Evolutionary conservation across 2,113 vertebrate species (phyloP), one percentile per base, ranked within the genome.

Genomic region (Paracanthobrama guichenoti): DNA sequence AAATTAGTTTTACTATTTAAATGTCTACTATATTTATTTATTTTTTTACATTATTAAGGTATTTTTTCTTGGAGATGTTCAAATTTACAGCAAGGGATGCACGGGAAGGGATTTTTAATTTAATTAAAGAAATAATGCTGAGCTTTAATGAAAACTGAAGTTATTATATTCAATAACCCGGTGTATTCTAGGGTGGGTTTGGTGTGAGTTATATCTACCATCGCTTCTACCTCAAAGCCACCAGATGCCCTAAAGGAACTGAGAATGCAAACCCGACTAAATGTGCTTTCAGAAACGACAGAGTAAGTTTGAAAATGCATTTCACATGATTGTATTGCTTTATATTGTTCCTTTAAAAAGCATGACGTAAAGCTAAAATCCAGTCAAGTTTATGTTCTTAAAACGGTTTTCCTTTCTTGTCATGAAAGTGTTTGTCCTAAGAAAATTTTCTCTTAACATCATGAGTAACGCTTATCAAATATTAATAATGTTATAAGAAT

Each of bases 151-250:
- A 26, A 5, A 1, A 28, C 26, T 31, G 16, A 67, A 35, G 31
- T 22, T 39, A 39, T 31, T 6, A 31, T 18, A 18, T 78, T 22
- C 12, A 39, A n/a, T 31, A 48, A 50, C 12, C 13, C 57, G 13
- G 8, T 67, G 82, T 26, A 6, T 88, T 80, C 16, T 84, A 95
- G 94, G 73, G 71, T 31, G 91, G 90, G 10, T 93, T 94, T 64
- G 81, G 84, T 3, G 85, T 86, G 76, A 89, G 4, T 3, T 93
- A 90, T 82, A 0, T 92, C 50, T 92, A 77, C 89, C 92, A 94
- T 84, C 92, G 91, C 81, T 94, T 94, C 13, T 18, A 86, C 80
- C 82, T 93, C 69, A 95, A 94, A 81, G 87, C 93, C 35, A 95
- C 94, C 57, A 88, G 0, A 1, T 95, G 94, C 75, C 0, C 86